phyloP scores from a whole-genome alignment of 2,113 vertebrate genomes.

The Ceyx margarethae region DNA sequence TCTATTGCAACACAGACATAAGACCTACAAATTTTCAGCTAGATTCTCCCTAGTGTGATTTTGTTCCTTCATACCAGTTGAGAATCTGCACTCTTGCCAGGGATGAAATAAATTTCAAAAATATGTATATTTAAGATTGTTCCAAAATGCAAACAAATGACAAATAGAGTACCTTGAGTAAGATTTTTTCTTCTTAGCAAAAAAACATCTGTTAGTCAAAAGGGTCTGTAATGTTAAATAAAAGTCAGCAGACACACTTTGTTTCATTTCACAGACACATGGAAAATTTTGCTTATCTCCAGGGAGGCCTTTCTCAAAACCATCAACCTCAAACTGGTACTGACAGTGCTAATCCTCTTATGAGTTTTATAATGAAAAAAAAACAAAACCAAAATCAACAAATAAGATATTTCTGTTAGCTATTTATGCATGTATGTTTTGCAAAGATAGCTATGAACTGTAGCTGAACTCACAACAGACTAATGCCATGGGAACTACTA shows the following conservation, averaged over 20 bases:
- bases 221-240: neutral
- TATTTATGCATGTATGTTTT: constrained; percentile 17
- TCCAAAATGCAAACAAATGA: neutral
- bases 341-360: neutral
- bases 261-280: neutral
- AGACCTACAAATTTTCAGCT: neutral
- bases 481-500: constrained; percentile 3
- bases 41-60: neutral
- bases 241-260: neutral
- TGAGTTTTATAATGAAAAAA: neutral
- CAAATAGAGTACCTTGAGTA: neutral
- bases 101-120: neutral
- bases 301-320: constrained; percentile 14
- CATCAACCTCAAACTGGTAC: neutral
- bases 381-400: neutral
- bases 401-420: constrained; percentile 15
- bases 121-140: neutral
- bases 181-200: neutral
- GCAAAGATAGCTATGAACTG: constrained; percentile 28
- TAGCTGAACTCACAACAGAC: constrained; percentile 2
- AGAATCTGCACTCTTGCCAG: neutral
- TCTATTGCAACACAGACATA: neutral
- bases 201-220: neutral
- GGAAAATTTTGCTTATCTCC: constrained; percentile 46
- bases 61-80: neutral